phyloP scores from a whole-genome alignment of 2,888 invertebrate species.

The Hermaeophaga mercurialis region DNA sequence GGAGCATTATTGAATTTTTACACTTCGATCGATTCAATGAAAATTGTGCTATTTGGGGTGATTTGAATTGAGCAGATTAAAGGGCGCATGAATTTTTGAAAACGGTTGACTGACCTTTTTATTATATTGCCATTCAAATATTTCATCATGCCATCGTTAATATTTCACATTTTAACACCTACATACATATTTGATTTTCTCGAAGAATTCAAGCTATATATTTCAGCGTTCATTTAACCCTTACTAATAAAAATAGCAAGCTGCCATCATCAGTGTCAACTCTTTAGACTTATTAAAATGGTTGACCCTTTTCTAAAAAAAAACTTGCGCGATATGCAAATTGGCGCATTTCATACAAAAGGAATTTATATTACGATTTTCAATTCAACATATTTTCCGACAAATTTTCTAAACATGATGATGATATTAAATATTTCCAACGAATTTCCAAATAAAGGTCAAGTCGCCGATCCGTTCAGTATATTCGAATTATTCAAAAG shows the following conservation, averaged over 20 bases:
- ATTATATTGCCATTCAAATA: too few relatives aligned
- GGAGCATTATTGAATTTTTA: too few relatives aligned
- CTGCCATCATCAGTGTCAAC: neutral
- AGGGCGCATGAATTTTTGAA: too few relatives aligned
- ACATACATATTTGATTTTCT: too few relatives aligned
- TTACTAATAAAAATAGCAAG: neutral
- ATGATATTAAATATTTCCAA: conserved; percentile 46
- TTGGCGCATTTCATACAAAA: conserved; percentile 35
- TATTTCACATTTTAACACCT: too few relatives aligned
- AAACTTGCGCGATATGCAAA: conserved; percentile 38
- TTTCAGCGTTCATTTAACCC: neutral
- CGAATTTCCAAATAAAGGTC: conserved; percentile 40
- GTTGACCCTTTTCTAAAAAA: conserved; percentile 11
- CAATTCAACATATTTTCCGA: conserved; percentile 41
- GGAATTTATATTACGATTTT: conserved; percentile 41
- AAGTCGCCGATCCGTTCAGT: conserved; percentile 21
- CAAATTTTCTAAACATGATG: conserved; percentile 40
- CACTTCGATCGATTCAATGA: too few relatives aligned
- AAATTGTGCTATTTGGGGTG: too few relatives aligned
- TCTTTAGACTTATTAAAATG: neutral
- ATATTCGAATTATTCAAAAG: conserved; percentile 27
- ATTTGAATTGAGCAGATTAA: too few relatives aligned
- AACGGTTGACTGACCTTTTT: too few relatives aligned
- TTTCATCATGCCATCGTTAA: too few relatives aligned
- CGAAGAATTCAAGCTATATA: too few relatives aligned